Percentiles rank a stretch among this genome's conserved stretches.
phyloP scores from a whole-genome alignment of 2,888 invertebrate genomes.

The Nowickia ferox region DNA sequence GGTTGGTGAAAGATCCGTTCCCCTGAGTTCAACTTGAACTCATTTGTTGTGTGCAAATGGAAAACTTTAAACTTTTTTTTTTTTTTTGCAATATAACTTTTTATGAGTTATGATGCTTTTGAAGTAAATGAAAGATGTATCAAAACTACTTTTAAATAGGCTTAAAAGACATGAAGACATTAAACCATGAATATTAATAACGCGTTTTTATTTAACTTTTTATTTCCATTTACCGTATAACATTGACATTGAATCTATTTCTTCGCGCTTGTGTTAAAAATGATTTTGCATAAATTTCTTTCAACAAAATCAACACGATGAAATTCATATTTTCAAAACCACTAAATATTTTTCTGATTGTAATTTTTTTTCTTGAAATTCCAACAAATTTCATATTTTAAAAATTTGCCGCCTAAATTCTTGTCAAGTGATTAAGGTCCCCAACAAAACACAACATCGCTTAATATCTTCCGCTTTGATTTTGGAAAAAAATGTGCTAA shows the following conservation, averaged over 20 bases:
- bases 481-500: conserved; percentile 5
- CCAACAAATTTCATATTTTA: not conserved
- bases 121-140: too few relatives aligned
- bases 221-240: conserved; percentile 59
- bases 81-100: too few relatives aligned
- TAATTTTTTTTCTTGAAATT: too few relatives aligned
- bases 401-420: too few relatives aligned
- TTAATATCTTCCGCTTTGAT: not conserved
- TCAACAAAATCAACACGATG: not conserved
- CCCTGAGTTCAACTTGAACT: too few relatives aligned
- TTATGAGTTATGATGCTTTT: too few relatives aligned
- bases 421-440: too few relatives aligned
- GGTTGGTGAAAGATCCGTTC: too few relatives aligned
- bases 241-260: conserved; percentile 75
- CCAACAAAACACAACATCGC: not conserved
- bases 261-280: not conserved
- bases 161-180: too few relatives aligned
- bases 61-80: too few relatives aligned
- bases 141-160: too few relatives aligned
- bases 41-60: too few relatives aligned
- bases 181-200: not conserved
- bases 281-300: conserved; percentile 31
- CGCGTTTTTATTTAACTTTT: not conserved
- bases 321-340: not conserved
- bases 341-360: not conserved